Conservation (phyloP, 2,113 vertebrate genomes). For the Lucifuga dentata region DNA sequence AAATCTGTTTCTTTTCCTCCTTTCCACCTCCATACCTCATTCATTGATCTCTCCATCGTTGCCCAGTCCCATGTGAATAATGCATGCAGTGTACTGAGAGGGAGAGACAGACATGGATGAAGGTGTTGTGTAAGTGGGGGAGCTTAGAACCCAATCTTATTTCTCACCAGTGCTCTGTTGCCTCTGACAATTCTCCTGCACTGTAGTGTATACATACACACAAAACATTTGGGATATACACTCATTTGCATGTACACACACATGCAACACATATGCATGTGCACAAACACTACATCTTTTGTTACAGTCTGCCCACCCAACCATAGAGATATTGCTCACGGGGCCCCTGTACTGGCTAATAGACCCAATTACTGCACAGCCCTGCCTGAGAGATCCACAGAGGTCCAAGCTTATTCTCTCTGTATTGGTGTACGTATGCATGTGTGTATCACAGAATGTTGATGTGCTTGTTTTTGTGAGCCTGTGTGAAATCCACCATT, state of each 20-base stretch:
- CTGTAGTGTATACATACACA: slow-evolving; percentile 21
- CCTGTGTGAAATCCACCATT: slow-evolving; percentile 10
- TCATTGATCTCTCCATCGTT: slow-evolving; percentile 61
- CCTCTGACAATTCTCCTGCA: slow-evolving; percentile 20
- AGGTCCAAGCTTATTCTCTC: slow-evolving; percentile 29
- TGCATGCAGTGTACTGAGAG: slow-evolving; percentile 44
- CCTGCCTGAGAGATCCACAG: slow-evolving; percentile 44
- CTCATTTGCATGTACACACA: slow-evolving; percentile 6
- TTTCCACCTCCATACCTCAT: slow-evolving; percentile 40
- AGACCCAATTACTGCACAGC: slow-evolving; percentile 72
- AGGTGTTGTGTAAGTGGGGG: slow-evolving; percentile 27
- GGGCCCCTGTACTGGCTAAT: slow-evolving; percentile 68
- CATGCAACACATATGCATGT: slow-evolving; percentile 26
- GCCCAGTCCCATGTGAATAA: slow-evolving; percentile 65
- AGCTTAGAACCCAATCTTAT: slow-evolving; percentile 40
- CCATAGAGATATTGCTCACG: slow-evolving; percentile 63
- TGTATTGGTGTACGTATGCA: slow-evolving; percentile 28
- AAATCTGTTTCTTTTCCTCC: slow-evolving; percentile 33
- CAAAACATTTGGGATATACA: not conserved
- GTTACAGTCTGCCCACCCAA: slow-evolving; percentile 43
- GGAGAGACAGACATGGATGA: slow-evolving; percentile 34
- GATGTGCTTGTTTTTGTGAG: slow-evolving; percentile 29
- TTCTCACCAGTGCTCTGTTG: slow-evolving; percentile 41
- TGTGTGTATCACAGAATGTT: not conserved
- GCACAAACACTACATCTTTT: slow-evolving; percentile 49